These are phyloP conservation scores for Calameuta pallipes DNA, from an alignment of 2,888 invertebrate genomes.

Conservation along the genomic window DNA sequence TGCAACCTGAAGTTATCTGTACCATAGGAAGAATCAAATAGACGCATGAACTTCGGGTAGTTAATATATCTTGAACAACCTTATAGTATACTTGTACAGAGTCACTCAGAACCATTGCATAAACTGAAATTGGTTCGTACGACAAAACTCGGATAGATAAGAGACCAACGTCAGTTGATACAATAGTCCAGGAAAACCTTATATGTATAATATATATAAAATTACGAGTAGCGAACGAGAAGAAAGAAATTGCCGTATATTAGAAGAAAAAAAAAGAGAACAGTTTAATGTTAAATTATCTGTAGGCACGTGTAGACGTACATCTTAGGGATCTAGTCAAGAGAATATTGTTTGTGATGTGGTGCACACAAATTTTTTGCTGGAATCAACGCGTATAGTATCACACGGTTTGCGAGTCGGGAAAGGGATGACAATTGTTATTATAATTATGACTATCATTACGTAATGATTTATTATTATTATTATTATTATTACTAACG, in stretches of 20 bases:
- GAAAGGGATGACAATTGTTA: constrained; percentile 16
- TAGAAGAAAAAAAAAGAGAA: background rate
- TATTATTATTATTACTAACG: constrained; percentile 25
- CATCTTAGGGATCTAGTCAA: constrained; percentile 59
- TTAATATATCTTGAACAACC: background rate
- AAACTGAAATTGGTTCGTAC: background rate
- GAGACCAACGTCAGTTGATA: background rate
- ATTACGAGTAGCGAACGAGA: background rate
- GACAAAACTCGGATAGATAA: background rate
- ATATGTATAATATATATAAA: background rate
- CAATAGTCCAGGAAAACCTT: background rate
- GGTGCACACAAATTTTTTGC: background rate
- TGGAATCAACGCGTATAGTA: background rate
- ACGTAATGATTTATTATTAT: constrained; percentile 28
- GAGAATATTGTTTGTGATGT: constrained; percentile 44
- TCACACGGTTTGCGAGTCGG: background rate
- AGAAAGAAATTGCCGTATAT: background rate
- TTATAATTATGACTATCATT: constrained; percentile 32
- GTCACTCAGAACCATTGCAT: background rate
- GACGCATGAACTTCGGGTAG: background rate
- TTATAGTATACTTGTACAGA: background rate
- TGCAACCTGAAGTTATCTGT: background rate
- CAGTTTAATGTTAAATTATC: background rate
- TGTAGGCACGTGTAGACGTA: constrained; percentile 45
- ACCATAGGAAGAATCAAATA: background rate